Percentiles rank a stretch among this genome's conserved stretches.
These are phyloP conservation scores for Vombatus ursinus DNA, from an alignment of 2,113 vertebrate genomes.

Conservation along the genomic window DNA sequence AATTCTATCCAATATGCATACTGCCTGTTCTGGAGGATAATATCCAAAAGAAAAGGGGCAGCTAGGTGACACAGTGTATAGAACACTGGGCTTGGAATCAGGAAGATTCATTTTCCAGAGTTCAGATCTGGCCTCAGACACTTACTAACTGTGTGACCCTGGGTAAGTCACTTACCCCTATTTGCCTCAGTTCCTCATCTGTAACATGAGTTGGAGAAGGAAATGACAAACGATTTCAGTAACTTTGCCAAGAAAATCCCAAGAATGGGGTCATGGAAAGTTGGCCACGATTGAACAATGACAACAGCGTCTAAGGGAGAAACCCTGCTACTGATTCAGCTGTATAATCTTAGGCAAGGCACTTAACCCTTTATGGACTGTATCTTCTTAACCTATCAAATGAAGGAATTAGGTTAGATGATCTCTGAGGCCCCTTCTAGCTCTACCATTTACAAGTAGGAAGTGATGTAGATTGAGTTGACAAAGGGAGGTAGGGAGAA, in stretches of 20 bases:
- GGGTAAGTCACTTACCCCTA: neutral
- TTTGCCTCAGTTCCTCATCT: neutral
- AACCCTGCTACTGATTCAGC: neutral
- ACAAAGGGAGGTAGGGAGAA: neutral
- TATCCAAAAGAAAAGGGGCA: neutral
- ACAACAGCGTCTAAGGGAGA: neutral
- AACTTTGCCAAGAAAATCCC: neutral
- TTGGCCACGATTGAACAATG: neutral
- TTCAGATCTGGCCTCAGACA: neutral
- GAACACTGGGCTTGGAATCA: neutral
- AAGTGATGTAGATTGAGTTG: neutral
- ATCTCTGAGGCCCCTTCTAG: neutral
- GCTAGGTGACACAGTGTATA: neutral
- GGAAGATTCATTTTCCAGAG: neutral
- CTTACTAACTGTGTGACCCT: neutral
- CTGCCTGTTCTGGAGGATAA: neutral
- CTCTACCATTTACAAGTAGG: neutral
- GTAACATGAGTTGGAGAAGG: neutral
- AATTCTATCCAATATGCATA: neutral
- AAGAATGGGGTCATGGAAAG: neutral
- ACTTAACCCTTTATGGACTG: neutral
- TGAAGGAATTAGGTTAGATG: neutral
- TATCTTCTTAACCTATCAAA: neutral
- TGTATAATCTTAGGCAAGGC: neutral
- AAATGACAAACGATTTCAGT: neutral